Evolutionary conservation across 92 coral and sea anemone species (phyloP), one percentile per base, ranked within the genome.

Genomic region (Epizoanthus ramosus): DNA sequence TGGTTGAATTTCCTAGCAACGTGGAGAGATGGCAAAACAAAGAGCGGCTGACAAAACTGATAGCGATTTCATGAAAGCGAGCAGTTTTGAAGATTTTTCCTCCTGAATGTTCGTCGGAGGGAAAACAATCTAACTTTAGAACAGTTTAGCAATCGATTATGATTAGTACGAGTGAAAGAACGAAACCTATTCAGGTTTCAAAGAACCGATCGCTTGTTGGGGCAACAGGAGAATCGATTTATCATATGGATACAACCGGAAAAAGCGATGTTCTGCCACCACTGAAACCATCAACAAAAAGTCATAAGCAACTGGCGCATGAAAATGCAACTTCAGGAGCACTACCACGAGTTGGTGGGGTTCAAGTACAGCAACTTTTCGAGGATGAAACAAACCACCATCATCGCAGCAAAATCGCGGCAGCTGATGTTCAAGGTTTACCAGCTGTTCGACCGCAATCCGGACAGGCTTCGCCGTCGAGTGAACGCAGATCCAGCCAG

Each of bases 351-450:
- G 87, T 96, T n/a, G 92, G 95, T 60, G 98, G 99, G n/a, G 93
- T 96, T 33, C 99, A 96, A 59, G 99, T 96, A n/a, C 99, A 96
- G 83, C 99, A 96, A 80, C 93, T 96, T 84, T 96, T 96, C 84
- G 99, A 96, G 71, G 99, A 96, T 17, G 99, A 96, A 79, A 96
- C 99, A 33, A 96, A 96, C 79, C 97, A 94, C 45, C 96, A 90
- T 59, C 92, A 92, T 57, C 88, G 95, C 74, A 88, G 89, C 39
- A 96, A 88, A 91, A 83, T 89, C 77, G 90, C 84, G 24, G 94
- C 90, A 28, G 91, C 93, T 45, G 97, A 92, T 63, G 90, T 87
- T 37, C 95, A 95, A 54, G 97, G 85, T 21, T 77, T 93, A 67
- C 97, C 97, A 82, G 89, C 94, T 35, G 97, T 90, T 23, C 91